These are phyloP conservation scores for Platycheirus rosarum DNA, from an alignment of 2,888 invertebrate species.

Conservation along the genomic window DNA sequence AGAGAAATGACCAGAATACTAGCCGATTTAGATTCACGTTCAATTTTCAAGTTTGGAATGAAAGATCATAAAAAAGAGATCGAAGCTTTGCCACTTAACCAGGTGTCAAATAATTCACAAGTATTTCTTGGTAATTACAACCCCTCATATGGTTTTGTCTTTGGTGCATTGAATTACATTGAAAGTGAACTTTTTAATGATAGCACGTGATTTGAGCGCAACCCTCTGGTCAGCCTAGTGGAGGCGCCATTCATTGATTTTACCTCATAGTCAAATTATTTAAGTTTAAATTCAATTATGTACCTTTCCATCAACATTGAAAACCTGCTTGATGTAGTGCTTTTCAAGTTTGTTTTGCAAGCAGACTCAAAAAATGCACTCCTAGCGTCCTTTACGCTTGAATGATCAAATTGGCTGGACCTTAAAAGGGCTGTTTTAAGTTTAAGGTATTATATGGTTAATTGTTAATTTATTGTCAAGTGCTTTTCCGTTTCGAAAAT, in stretches of 20 bases:
- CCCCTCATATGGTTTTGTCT: constrained; percentile 79
- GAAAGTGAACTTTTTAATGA: constrained; percentile 80
- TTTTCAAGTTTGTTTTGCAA: not conserved
- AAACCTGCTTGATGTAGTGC: not conserved
- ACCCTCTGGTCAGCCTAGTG: constrained; percentile 9
- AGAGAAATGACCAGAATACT: constrained; percentile 88
- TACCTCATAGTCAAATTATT: constrained; percentile 38
- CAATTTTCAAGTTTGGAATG: constrained; percentile 79
- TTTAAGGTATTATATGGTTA: constrained; percentile 35
- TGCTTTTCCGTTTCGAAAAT: constrained; percentile 14
- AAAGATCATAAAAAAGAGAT: constrained; percentile 79
- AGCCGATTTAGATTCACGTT: constrained; percentile 83
- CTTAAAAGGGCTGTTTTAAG: constrained; percentile 5
- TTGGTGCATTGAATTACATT: constrained; percentile 80
- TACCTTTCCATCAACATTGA: constrained; percentile 12
- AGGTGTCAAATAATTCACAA: constrained; percentile 71
- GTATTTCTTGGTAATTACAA: constrained; percentile 78
- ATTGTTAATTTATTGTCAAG: constrained; percentile 51
- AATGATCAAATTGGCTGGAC: not conserved
- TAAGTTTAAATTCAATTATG: constrained; percentile 43
- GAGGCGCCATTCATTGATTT: constrained; percentile 4
- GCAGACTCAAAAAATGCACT: not conserved
- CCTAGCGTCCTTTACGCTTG: not conserved
- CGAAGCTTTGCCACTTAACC: constrained; percentile 78
- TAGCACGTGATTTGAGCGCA: constrained; percentile 42